A percentile compares a stretch with the other conserved stretches of the same genome.
Conservation (phyloP, 2,113 vertebrate species). For the Syngnathus floridae region DNA sequence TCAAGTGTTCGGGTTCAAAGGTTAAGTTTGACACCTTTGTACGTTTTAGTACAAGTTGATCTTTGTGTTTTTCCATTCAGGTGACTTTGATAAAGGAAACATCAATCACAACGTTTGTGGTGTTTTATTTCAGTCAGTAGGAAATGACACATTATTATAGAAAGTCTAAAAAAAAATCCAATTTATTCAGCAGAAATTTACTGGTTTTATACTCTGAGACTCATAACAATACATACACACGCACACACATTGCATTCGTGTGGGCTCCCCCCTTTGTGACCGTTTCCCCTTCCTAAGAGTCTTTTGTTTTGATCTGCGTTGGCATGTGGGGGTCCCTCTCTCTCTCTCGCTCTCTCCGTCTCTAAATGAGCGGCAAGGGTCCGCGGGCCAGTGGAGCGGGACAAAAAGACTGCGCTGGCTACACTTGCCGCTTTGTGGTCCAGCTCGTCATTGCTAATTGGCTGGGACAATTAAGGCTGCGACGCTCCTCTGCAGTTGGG, state of each 20-base stretch:
- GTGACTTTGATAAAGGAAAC: not conserved
- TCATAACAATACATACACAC: not conserved
- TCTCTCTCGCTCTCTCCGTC: not conserved
- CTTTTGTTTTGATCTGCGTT: constrained; percentile 78
- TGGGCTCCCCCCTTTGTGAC: constrained; percentile 42
- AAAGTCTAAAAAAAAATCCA: not conserved
- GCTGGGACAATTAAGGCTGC: constrained; percentile 1
- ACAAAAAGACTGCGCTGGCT: not conserved
- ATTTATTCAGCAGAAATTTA: not conserved
- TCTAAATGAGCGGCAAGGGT: constrained; percentile 1
- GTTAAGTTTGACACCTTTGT: not conserved
- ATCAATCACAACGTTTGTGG: not conserved
- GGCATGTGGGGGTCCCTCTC: constrained; percentile 69
- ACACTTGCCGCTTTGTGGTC: constrained; percentile 4
- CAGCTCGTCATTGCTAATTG: not conserved
- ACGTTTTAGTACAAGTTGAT: not conserved
- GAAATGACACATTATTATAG: not conserved
- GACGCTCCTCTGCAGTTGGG: not conserved
- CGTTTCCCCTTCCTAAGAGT: constrained; percentile 61
- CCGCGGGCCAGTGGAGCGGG: constrained; percentile 3
- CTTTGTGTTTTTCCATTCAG: not conserved
- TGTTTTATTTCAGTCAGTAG: not conserved
- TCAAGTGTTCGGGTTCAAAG: not conserved
- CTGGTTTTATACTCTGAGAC: not conserved
- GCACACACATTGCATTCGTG: not conserved